Evolutionary conservation across 2,113 vertebrate species (phyloP), one percentile per base, ranked within the genome.

Genomic region (Cercopithecus mona): DNA sequence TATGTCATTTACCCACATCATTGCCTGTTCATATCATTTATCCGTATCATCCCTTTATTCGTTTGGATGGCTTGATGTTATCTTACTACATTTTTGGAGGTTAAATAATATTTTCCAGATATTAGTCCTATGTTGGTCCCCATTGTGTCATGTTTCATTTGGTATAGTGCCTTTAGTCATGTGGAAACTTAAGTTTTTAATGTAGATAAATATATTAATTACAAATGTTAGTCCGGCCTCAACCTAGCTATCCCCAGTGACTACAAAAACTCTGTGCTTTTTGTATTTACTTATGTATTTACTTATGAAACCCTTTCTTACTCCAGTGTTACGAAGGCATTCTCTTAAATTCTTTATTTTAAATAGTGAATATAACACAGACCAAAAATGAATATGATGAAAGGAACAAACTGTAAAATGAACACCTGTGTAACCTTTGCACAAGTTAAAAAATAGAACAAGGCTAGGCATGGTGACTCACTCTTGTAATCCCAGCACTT

Each of bases 271-370:
- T 85, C 95, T 57, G 11, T 80, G 55, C 32, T 32, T 85, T 92
- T 80, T 93, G 43, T 92, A 32, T 90, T 90, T 86, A 59, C n/a
- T 95, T 79, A 84, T 45, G 72, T 73, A 96, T 90, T 86, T 86
- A 59, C 38, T 95, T 84, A 84, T 48, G 73, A 80, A 96, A 81
- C 8, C 3, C 30, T 68, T 80, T 92, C n/a, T 9, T 89, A n/a
- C 9, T 82, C 25, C 17, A 12, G 6, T 78, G n/a, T 92, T 82
- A 76, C 27, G n/a, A 87, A 95, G 30, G 59, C 79, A 85, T 52
- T 96, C 66, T 90, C 17, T 70, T 80, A 89, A 79, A 75, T 76
- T 72, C 52, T 38, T 76, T 88, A 55, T 13, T 87, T 55, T 73
- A 88, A 86, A 68, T 84, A 48, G 23, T 35, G 64, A 93, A 43